Evolutionary conservation across 2,888 invertebrate genomes (phyloP).

Genomic region (Cerceris ruficornis): DNA sequence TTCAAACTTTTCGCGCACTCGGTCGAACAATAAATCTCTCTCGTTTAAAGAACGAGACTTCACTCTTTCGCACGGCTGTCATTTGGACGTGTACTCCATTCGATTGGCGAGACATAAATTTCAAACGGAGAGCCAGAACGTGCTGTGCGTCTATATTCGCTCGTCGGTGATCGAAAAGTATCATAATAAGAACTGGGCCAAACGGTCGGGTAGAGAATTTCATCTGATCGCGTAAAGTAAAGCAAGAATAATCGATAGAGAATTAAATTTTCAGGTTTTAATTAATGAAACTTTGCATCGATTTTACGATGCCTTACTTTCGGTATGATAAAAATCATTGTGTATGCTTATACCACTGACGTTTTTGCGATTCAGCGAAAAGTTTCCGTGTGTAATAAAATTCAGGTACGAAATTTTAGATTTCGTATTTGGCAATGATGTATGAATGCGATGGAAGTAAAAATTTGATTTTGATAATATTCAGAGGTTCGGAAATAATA

Average conservation of each 20-base stretch:
- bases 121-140: conserved; percentile 16
- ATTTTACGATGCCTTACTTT: too few species aligned
- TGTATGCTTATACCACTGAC: too few species aligned
- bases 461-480: too few species aligned
- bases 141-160: conserved; percentile 13
- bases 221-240: not conserved
- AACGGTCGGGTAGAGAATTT: conserved; percentile 33
- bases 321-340: too few species aligned
- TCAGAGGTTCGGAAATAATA: too few species aligned
- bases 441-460: too few species aligned
- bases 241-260: not conserved
- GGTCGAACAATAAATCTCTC: not conserved
- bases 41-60: conserved; percentile 4
- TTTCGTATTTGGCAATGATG: too few species aligned
- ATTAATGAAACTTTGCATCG: too few species aligned
- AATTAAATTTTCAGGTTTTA: not conserved
- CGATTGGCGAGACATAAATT: conserved; percentile 22
- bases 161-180: conserved; percentile 19
- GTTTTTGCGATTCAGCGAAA: too few species aligned
- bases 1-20: not conserved
- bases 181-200: conserved; percentile 41
- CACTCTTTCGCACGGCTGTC: conserved; percentile 8
- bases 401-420: too few species aligned
- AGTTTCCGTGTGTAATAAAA: too few species aligned
- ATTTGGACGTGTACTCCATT: conserved; percentile 1